phyloP scores from a whole-genome alignment of 2,888 invertebrate species.

The Netelia fuscicornis region DNA sequence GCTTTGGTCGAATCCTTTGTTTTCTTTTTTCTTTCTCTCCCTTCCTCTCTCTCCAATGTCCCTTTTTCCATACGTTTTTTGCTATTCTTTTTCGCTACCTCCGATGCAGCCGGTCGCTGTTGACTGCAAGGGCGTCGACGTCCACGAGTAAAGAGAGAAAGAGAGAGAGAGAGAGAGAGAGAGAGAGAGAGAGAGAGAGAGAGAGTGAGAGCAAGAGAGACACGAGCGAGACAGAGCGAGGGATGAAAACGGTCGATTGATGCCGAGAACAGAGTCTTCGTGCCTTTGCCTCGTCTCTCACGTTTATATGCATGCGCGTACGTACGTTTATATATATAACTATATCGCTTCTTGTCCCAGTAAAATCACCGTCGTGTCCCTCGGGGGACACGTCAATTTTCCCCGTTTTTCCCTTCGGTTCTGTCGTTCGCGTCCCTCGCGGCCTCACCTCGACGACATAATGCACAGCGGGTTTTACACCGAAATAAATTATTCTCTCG shows the following conservation, averaged over 20 bases:
- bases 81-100: constrained; percentile 9
- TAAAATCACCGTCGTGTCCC: constrained; percentile 48
- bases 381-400: constrained; percentile 58
- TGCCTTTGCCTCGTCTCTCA: constrained; percentile 18
- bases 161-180: neutral
- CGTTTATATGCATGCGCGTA: neutral
- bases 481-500: constrained; percentile 56
- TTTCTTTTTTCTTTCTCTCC: constrained; percentile 6
- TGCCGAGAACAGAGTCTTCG: constrained; percentile 53
- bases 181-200: neutral
- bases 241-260: constrained; percentile 59
- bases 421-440: constrained; percentile 8
- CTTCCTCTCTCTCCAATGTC: constrained; percentile 3
- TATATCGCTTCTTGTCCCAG: constrained; percentile 21
- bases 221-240: neutral
- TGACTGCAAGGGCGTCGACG: constrained; percentile 40
- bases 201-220: constrained; percentile 1
- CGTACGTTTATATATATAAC: neutral
- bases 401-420: constrained; percentile 28
- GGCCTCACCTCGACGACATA: neutral
- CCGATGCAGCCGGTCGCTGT: constrained; percentile 29
- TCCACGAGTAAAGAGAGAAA: constrained; percentile 24
- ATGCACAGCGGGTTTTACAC: constrained; percentile 42
- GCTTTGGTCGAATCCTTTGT: constrained; percentile 29
- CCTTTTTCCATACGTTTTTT: constrained; percentile 16